phyloP scores from a whole-genome alignment of 2,113 vertebrate genomes.

The Miniopterus natalensis region DNA sequence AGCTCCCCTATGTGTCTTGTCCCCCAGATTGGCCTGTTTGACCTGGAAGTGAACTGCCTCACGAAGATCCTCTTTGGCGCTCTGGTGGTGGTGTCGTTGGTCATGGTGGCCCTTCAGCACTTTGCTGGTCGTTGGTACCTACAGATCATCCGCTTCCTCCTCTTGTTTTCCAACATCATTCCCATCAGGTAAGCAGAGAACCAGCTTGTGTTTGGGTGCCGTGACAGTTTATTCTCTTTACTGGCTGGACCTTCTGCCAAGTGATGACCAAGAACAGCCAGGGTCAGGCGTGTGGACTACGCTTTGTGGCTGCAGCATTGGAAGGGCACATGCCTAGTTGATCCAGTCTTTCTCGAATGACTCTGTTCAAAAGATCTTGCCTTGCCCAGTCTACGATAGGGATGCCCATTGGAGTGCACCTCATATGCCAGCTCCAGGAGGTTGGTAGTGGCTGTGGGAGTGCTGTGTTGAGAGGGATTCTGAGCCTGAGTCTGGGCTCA shows the following conservation, averaged over 20 bases:
- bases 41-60: slow-evolving; percentile 98
- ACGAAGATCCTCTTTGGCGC: slow-evolving; percentile 98
- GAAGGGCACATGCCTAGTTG: fast-evolving
- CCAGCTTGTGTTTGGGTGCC: fast-evolving
- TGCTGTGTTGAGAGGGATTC: background rate
- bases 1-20: fast-evolving
- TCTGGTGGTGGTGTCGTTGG: slow-evolving; percentile 95
- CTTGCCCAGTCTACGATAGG: background rate
- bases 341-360: background rate
- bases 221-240: fast-evolving
- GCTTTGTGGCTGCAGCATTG: fast-evolving
- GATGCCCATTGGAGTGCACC: background rate
- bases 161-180: slow-evolving; percentile 98
- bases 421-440: background rate
- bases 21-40: slow-evolving; percentile 96
- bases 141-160: slow-evolving; percentile 97
- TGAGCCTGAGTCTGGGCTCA: background rate
- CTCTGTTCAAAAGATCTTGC: fast-evolving
- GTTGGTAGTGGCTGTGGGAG: background rate
- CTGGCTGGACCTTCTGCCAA: background rate
- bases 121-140: slow-evolving; percentile 99
- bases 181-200: slow-evolving; percentile 93
- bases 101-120: slow-evolving; percentile 98
- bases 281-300: fast-evolving
- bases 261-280: fast-evolving